phyloP scores from a whole-genome alignment of 1,140 invertebrate genomes.

The Dinoponera quadriceps region DNA sequence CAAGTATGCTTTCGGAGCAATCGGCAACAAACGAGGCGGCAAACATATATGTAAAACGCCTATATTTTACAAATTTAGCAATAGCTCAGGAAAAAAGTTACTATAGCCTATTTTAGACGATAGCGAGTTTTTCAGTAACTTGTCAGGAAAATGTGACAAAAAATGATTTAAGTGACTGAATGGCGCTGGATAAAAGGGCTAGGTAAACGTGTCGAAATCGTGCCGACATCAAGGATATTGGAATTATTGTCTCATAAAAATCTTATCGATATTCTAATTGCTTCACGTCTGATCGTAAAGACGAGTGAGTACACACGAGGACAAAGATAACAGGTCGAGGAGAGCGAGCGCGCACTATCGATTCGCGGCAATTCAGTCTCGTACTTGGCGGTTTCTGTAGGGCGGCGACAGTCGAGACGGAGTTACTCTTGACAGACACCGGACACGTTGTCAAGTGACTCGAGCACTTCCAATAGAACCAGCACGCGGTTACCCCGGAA shows the following conservation, averaged over 20 bases:
- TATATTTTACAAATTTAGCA: no score
- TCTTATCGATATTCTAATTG: background rate
- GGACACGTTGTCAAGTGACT: slow-evolving; percentile 50
- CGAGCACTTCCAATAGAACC: slow-evolving; percentile 26
- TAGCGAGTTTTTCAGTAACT: no score
- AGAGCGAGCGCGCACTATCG: slow-evolving; percentile 52
- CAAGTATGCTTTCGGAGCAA: no score
- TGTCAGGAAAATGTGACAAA: no score
- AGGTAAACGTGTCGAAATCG: no score
- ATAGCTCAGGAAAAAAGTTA: no score
- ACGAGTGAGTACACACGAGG: background rate
- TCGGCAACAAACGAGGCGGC: no score
- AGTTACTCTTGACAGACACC: slow-evolving; percentile 37
- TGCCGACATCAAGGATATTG: no score
- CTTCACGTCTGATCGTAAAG: background rate
- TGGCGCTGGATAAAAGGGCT: no score
- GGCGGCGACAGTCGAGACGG: slow-evolving; percentile 43
- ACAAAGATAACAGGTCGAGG: background rate
- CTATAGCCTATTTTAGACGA: no score
- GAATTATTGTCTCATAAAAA: background rate
- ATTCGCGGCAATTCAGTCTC: slow-evolving; percentile 58
- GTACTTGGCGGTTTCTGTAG: slow-evolving; percentile 48
- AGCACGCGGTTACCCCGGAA: slow-evolving; percentile 18
- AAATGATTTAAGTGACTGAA: no score
- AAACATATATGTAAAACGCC: no score